A percentile compares a stretch with the other conserved stretches of the same genome.
Evolutionary conservation across 2,113 vertebrate genomes (phyloP).

Genomic region (Neotoma lepida): DNA sequence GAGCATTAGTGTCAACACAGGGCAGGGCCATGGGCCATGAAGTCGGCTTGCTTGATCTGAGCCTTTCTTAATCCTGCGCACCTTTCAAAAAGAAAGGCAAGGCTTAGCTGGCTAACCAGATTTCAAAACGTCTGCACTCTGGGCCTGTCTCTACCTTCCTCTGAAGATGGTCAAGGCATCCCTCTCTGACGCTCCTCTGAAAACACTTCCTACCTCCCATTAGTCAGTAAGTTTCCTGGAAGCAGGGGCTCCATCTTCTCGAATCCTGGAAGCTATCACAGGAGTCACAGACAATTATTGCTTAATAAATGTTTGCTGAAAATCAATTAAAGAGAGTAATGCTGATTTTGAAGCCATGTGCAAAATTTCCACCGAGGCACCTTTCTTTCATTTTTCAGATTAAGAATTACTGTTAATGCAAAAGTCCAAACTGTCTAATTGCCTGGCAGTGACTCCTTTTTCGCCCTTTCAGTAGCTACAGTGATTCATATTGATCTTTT

Average conservation of each 20-base stretch:
- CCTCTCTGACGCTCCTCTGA: neutral
- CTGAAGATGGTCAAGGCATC: neutral
- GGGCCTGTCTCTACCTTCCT: neutral
- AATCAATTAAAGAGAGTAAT: constrained; percentile 19
- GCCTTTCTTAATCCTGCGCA: neutral
- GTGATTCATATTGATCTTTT: neutral
- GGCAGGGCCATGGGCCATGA: accelerated
- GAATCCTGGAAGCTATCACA: neutral
- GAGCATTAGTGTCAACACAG: neutral
- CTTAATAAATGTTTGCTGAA: neutral
- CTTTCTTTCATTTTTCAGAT: neutral
- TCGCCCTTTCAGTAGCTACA: constrained; percentile 1
- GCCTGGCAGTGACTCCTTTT: neutral
- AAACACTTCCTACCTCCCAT: neutral
- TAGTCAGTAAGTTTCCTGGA: neutral
- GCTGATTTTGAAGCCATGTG: neutral
- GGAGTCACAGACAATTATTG: neutral
- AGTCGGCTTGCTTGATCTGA: neutral
- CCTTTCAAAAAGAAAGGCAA: neutral
- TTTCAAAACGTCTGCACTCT: accelerated
- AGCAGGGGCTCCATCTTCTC: neutral
- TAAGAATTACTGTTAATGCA: neutral
- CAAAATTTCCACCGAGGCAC: neutral
- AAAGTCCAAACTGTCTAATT: neutral
- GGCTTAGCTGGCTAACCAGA: neutral